Evolutionary conservation across 2,113 vertebrate species (phyloP).

Genomic region (Ancistrus triradiatus): DNA sequence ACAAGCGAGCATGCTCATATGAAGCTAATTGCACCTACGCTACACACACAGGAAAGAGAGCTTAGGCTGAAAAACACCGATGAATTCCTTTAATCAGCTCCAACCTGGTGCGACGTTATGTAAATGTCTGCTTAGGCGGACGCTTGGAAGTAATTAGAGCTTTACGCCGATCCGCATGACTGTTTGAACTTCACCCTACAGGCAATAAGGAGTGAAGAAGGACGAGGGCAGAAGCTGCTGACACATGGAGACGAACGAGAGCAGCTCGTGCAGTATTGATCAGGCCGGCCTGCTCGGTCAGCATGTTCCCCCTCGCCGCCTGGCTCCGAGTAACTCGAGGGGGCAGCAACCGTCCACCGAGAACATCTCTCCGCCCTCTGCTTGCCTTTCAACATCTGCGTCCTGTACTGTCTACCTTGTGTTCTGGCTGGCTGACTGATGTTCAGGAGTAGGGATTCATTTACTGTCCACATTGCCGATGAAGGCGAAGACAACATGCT

Average conservation of each 20-base stretch:
- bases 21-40: too few species aligned
- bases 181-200: not conserved
- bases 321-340: conserved; percentile 12
- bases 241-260: not conserved
- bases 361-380: not conserved
- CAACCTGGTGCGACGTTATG: not conserved
- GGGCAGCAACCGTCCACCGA: not conserved
- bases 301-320: not conserved
- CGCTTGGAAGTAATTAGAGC: not conserved
- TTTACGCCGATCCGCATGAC: conserved; percentile 14
- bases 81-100: not conserved
- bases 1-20: too few species aligned
- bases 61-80: too few species aligned
- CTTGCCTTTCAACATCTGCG: too few species aligned
- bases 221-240: conserved; percentile 15
- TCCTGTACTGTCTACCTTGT: too few species aligned
- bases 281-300: conserved; percentile 24
- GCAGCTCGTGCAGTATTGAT: conserved; percentile 29
- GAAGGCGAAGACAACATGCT: too few species aligned
- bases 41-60: too few species aligned
- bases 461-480: too few species aligned
- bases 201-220: conserved; percentile 5
- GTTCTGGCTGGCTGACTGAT: too few species aligned
- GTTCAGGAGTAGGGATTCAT: too few species aligned
- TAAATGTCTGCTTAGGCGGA: conserved; percentile 6